Percentiles rank a stretch among this genome's conserved stretches.
These are phyloP conservation scores for Ophion ellenae DNA, from an alignment of 2,888 invertebrate species.

Conservation along the genomic window DNA sequence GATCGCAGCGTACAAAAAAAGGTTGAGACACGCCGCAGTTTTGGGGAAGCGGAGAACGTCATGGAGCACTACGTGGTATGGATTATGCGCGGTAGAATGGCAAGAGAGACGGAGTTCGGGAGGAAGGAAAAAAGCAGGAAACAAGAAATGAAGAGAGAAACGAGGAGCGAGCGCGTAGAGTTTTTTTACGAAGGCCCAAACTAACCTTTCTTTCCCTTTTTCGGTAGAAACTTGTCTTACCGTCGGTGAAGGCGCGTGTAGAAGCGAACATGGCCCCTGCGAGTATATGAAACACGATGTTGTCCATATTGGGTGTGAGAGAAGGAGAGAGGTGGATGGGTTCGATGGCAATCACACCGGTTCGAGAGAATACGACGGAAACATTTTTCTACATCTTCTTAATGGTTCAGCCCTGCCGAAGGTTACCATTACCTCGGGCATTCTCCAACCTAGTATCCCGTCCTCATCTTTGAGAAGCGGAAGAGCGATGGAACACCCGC, in stretches of 20 bases:
- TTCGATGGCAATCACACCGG: conserved; percentile 12
- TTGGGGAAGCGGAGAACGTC: conserved; percentile 48
- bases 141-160: conserved; percentile 49
- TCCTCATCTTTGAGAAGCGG: conserved; percentile 42
- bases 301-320: conserved; percentile 29
- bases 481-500: conserved; percentile 46
- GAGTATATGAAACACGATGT: conserved; percentile 43
- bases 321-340: conserved; percentile 48
- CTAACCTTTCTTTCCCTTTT: conserved; percentile 59
- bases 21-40: conserved; percentile 1
- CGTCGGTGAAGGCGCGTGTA: conserved; percentile 45
- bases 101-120: conserved; percentile 51
- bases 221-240: conserved; percentile 56
- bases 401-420: conserved; percentile 72
- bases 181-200: conserved; percentile 46
- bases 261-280: conserved; percentile 26
- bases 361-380: conserved; percentile 28
- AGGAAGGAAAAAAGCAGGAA: conserved; percentile 33
- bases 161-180: conserved; percentile 41
- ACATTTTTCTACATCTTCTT: conserved; percentile 65
- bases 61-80: conserved; percentile 15
- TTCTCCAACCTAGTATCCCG: conserved; percentile 35
- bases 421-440: conserved; percentile 69
- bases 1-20: conserved; percentile 5
- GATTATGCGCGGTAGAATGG: conserved; percentile 19